Evolutionary conservation across 2,113 vertebrate genomes (phyloP).

Genomic region (Malaclemys terrapin): DNA sequence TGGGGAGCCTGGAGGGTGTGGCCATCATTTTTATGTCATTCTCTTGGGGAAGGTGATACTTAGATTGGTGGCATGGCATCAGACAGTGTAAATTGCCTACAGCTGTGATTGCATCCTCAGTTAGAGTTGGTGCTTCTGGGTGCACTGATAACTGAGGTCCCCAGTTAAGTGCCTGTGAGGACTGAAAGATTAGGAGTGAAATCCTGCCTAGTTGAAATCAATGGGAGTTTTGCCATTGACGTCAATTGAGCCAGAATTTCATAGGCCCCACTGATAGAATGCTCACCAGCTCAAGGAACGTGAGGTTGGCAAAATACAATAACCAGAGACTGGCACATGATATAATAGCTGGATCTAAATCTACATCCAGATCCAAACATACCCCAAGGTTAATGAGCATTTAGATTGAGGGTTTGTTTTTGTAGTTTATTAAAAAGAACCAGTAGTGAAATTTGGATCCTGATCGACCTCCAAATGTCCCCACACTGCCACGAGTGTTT

Average conservation of each 20-base stretch:
- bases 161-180: not conserved
- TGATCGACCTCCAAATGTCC: not conserved
- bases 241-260: not conserved
- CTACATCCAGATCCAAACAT: not conserved
- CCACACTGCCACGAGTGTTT: not conserved
- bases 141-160: rapidly evolving
- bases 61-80: not conserved
- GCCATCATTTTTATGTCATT: not conserved
- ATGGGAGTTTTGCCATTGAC: not conserved
- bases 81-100: not conserved
- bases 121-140: not conserved
- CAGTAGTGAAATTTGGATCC: not conserved
- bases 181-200: not conserved
- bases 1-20: not conserved
- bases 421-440: not conserved
- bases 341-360: not conserved
- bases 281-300: not conserved
- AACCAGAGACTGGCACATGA: not conserved
- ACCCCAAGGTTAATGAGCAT: not conserved
- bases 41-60: slow-evolving; percentile 25
- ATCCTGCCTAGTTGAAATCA: not conserved
- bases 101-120: not conserved
- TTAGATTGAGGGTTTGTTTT: not conserved
- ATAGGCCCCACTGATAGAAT: not conserved
- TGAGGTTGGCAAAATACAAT: not conserved